Evolutionary conservation across 2,888 invertebrate species (phyloP), one percentile per base, ranked within the genome.

Genomic region (Apodemia hepburni): DNA sequence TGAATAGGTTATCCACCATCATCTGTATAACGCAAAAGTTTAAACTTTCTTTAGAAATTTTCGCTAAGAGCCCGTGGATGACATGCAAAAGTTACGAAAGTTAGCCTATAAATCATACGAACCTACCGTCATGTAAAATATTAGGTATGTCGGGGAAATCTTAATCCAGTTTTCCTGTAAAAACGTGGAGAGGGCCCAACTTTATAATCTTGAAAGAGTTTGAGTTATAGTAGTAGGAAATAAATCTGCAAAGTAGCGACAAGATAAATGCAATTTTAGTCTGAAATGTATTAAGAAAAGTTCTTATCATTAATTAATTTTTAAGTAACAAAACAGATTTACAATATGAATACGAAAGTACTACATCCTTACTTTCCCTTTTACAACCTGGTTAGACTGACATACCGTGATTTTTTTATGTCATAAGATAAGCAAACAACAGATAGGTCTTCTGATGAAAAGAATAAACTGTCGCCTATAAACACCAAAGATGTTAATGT

Each of bases 21-120:
- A 45, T 47, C 45, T 58, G 22, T 83, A 49, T 29, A 51, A 59
- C 49, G 49, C 12, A 59, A 60, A 62, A 63, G 27, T 67, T 67
- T 63, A 66, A 67, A 66, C 63, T 66, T 63, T 58, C 64, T 66
- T 66, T 65, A 60, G 64, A 64, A 64, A 61, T 45, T 54, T 66
- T 80, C 70, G 75, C 80, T 77, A 78, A 79, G 81, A 84, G 75
- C 82, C 81, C 79, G 82, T 79, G 76, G 86, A 88, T 88, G 89
- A 87, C 87, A 89, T 87, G 86, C 84, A 77, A 77, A 89, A 88
- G 78, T 88, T 87, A 73, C 71, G 67, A 70, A 86, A 88, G 81
- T 89, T 86, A 76, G 77, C 83, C 87, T 84, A 87, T 87, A 88
- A 88, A 88, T 89, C 88, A 89, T 84, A 80, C 75, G 78, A 83